Percentiles rank a stretch among this genome's conserved stretches.
Conservation (phyloP, 1,140 invertebrate species). For the Drosophila novamexicana region DNA sequence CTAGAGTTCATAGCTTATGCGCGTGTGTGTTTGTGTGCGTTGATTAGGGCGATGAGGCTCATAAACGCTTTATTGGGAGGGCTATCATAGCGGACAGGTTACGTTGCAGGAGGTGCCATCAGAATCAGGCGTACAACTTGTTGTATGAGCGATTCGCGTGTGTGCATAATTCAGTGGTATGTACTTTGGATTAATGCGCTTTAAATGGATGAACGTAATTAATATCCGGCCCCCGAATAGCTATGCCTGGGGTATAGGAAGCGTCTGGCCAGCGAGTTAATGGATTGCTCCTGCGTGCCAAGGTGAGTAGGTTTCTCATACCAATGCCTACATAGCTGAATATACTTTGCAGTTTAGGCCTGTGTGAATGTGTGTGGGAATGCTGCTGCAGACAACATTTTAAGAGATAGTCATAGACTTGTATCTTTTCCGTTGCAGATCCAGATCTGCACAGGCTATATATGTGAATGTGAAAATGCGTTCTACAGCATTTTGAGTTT, state of each 20-base stretch:
- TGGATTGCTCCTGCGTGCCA: constrained; percentile 47
- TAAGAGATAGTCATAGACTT: constrained; percentile 21
- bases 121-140: constrained; percentile 39
- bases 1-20: background rate
- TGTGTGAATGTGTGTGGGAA: background rate
- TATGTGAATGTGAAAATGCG: constrained; percentile 9
- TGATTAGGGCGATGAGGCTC: constrained; percentile 22
- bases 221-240: constrained; percentile 52
- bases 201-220: constrained; percentile 62
- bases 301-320: constrained; percentile 4
- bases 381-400: constrained; percentile 26
- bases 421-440: constrained; percentile 5
- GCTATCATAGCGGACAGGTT: constrained; percentile 3
- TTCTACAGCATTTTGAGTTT: constrained; percentile 2
- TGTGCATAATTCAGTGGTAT: constrained; percentile 42
- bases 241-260: background rate
- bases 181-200: constrained; percentile 51
- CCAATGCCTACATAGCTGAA: background rate
- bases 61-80: constrained; percentile 24
- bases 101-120: background rate
- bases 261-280: constrained; percentile 28
- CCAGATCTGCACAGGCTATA: background rate
- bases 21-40: constrained; percentile 5
- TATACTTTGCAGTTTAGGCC: constrained; percentile 3
- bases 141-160: constrained; percentile 34